Conservation (phyloP, 2,888 invertebrate species). For the Drosophila engyochracea region DNA sequence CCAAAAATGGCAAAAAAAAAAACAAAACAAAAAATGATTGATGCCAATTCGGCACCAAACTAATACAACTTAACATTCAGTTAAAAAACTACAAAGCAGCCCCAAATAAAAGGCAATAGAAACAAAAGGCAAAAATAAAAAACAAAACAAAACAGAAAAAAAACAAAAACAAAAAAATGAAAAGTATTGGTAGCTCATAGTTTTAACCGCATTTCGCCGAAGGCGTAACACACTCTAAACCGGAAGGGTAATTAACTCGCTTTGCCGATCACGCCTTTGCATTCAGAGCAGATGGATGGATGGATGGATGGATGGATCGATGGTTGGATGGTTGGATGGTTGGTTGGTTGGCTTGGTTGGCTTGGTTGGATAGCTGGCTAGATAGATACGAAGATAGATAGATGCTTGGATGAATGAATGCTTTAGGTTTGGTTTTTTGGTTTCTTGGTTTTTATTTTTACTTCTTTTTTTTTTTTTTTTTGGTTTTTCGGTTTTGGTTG, state of each 20-base stretch:
- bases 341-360: slow-evolving; percentile 54
- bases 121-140: slow-evolving; percentile 44
- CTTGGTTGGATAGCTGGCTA: slow-evolving; percentile 43
- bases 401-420: slow-evolving; percentile 54
- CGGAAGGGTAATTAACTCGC: slow-evolving; percentile 85
- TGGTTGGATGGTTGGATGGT: slow-evolving; percentile 51
- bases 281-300: slow-evolving; percentile 66
- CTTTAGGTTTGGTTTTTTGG: slow-evolving; percentile 32
- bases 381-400: slow-evolving; percentile 43
- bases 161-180: slow-evolving; percentile 34
- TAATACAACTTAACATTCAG: slow-evolving; percentile 77
- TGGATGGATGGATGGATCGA: slow-evolving; percentile 6
- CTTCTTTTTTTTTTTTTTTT: slow-evolving; percentile 13
- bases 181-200: slow-evolving; percentile 66
- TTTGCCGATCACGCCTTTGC: slow-evolving; percentile 83
- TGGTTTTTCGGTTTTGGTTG: slow-evolving; percentile 9
- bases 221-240: slow-evolving; percentile 83
- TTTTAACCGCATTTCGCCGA: slow-evolving; percentile 80
- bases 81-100: slow-evolving; percentile 65
- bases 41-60: slow-evolving; percentile 72
- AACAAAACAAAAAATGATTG: slow-evolving; percentile 68
- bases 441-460: slow-evolving; percentile 16
- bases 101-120: slow-evolving; percentile 39
- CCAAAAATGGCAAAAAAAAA: slow-evolving; percentile 22
- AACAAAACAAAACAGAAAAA: slow-evolving; percentile 3